Evolutionary conservation across 2,113 vertebrate species (phyloP).

Genomic region (Apodemus speciosus): DNA sequence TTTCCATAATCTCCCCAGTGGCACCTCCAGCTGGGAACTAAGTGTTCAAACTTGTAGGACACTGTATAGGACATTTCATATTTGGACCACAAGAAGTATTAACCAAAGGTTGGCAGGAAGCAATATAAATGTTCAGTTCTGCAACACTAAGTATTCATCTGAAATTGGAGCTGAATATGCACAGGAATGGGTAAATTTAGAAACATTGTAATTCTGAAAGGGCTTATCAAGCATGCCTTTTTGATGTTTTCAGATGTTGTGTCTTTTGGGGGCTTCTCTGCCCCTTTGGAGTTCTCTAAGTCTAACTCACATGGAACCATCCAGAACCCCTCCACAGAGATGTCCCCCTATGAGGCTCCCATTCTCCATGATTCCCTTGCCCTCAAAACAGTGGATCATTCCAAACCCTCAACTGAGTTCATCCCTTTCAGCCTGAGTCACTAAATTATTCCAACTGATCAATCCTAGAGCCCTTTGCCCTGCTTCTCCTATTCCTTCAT

Average conservation of each 20-base stretch:
- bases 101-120: not conserved
- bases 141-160: not conserved
- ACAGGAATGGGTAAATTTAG: not conserved
- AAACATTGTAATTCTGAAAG: not conserved
- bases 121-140: not conserved
- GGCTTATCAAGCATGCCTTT: not conserved
- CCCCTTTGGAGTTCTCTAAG: not conserved
- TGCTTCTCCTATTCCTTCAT: not conserved
- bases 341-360: accelerated
- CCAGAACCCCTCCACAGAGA: not conserved
- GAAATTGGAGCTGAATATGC: not conserved
- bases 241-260: not conserved
- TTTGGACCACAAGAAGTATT: not conserved
- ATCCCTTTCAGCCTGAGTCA: too few relatives aligned
- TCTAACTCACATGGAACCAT: not conserved
- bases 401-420: not conserved
- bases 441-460: not conserved
- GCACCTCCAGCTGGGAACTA: too few relatives aligned
- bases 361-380: too few relatives aligned
- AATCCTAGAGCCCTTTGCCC: not conserved
- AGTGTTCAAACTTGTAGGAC: too few relatives aligned
- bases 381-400: not conserved
- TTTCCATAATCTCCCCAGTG: too few relatives aligned
- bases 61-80: not conserved
- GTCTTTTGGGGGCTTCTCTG: not conserved